Evolutionary conservation across 2,113 vertebrate species (phyloP).

Genomic region (Odontophorus gujanensis): DNA sequence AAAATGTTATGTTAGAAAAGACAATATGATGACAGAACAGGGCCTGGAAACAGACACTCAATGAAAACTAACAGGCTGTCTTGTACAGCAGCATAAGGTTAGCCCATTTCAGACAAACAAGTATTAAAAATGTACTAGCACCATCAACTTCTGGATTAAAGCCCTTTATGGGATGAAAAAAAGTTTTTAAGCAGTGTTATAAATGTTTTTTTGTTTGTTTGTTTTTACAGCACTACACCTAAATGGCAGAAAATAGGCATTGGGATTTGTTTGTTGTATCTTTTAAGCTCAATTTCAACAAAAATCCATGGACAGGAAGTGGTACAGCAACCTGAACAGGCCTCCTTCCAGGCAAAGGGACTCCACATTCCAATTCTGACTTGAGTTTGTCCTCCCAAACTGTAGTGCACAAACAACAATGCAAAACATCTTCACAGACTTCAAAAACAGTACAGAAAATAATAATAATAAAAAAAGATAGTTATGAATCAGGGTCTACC

Average conservation of each 20-base stretch:
- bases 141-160: slow-evolving; percentile 77
- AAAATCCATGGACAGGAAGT: slow-evolving; percentile 58
- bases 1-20: slow-evolving; percentile 70
- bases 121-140: slow-evolving; percentile 78
- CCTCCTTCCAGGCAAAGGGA: slow-evolving; percentile 8
- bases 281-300: slow-evolving; percentile 55
- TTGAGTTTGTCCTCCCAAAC: slow-evolving; percentile 55
- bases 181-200: slow-evolving; percentile 35
- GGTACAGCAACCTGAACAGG: slow-evolving; percentile 45
- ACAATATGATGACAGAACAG: slow-evolving; percentile 55
- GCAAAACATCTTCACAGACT: slow-evolving; percentile 57
- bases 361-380: slow-evolving; percentile 36
- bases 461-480: slow-evolving; percentile 58
- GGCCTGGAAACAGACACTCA: slow-evolving; percentile 48
- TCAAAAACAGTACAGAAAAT: slow-evolving; percentile 70
- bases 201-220: background rate
- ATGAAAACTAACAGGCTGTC: slow-evolving; percentile 55
- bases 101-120: slow-evolving; percentile 64
- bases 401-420: slow-evolving; percentile 66
- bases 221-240: slow-evolving; percentile 68
- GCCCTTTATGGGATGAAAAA: slow-evolving; percentile 73
- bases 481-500: slow-evolving; percentile 68
- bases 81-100: slow-evolving; percentile 59
- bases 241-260: slow-evolving; percentile 66
- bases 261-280: background rate